A percentile compares a stretch with the other conserved stretches of the same genome.
Conservation (phyloP, 2,888 invertebrate genomes). For the Acleris sparsana region DNA sequence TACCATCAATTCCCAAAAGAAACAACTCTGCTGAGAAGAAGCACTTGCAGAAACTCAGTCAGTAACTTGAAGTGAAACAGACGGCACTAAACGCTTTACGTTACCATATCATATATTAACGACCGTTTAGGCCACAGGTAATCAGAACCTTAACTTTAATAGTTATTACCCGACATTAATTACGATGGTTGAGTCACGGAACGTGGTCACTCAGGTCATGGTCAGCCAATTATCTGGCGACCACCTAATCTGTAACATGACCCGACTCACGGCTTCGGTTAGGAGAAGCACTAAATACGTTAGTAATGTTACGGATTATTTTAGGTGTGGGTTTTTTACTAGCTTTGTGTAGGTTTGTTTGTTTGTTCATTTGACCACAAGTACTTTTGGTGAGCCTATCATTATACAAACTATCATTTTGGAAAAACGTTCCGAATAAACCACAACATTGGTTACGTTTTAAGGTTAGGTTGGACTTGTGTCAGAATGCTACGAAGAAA, state of each 20-base stretch:
- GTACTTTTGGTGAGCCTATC: too few species aligned
- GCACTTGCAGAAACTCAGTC: too few species aligned
- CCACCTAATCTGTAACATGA: constrained; percentile 26
- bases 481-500: too few species aligned
- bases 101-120: background rate
- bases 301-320: background rate
- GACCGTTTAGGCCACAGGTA: constrained; percentile 10
- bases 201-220: constrained; percentile 21
- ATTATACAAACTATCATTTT: too few species aligned
- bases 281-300: background rate
- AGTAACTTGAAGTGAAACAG: too few species aligned
- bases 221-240: constrained; percentile 24
- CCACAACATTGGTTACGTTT: too few species aligned
- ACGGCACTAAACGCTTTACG: too few species aligned
- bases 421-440: too few species aligned
- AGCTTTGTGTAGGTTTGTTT: background rate
- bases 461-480: too few species aligned
- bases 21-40: too few species aligned
- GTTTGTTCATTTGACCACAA: too few species aligned
- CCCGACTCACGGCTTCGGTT: constrained; percentile 16
- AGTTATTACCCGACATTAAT: constrained; percentile 1
- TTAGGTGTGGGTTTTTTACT: background rate
- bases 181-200: constrained; percentile 6
- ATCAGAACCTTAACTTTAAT: constrained; percentile 16
- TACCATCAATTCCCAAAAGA: too few species aligned